Conservation (phyloP, 2,113 vertebrate species). For the Nipponia nippon region DNA sequence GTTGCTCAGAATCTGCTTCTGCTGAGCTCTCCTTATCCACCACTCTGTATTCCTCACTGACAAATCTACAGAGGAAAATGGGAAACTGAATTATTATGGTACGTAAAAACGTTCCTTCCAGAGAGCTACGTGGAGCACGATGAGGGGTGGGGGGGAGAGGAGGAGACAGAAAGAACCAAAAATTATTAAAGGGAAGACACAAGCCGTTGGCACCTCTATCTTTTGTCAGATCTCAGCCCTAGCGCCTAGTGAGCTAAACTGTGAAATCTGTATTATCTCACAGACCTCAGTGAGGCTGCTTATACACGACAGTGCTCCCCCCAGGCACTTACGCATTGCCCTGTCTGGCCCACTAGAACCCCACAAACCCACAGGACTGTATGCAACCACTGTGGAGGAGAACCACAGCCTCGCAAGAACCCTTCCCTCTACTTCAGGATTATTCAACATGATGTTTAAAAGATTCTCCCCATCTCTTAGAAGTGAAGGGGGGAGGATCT, state of each 20-base stretch:
- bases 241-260: background rate
- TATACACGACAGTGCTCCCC: background rate
- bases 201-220: background rate
- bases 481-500: constrained; percentile 5
- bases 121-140: background rate
- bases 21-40: background rate
- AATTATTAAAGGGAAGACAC: background rate
- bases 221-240: background rate
- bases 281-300: background rate
- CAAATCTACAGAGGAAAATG: background rate
- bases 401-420: background rate
- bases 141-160: background rate
- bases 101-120: background rate
- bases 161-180: background rate
- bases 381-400: background rate
- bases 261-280: background rate
- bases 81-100: background rate
- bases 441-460: background rate
- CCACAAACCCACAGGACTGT: background rate
- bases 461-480: background rate
- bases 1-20: background rate
- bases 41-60: background rate
- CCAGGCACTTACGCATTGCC: background rate
- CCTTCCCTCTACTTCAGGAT: background rate
- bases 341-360: background rate